A percentile compares a stretch with the other conserved stretches of the same genome.
These are phyloP conservation scores for Ellobius talpinus DNA, from an alignment of 2,113 vertebrate species.

Conservation along the genomic window DNA sequence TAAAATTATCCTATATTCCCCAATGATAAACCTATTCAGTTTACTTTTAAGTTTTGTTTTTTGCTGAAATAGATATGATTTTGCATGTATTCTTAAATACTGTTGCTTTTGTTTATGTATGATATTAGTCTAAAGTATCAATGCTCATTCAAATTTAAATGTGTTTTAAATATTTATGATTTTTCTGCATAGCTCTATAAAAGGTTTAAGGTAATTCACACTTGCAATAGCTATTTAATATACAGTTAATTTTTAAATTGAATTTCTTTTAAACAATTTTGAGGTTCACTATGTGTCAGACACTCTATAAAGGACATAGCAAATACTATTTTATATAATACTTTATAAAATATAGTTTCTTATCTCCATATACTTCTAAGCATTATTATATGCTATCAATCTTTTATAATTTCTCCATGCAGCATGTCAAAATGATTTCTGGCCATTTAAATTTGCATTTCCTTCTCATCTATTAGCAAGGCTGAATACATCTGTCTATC, in stretches of 20 bases:
- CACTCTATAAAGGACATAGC: not conserved
- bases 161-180: slow-evolving; percentile 2
- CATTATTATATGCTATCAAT: not conserved
- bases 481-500: not conserved
- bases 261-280: slow-evolving; percentile 44
- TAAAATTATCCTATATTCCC: not conserved
- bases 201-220: not conserved
- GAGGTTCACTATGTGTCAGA: slow-evolving; percentile 1
- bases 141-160: not conserved
- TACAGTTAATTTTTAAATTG: not conserved
- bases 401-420: not conserved
- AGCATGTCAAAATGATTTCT: not conserved
- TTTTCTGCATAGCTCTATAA: slow-evolving; percentile 40
- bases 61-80: not conserved
- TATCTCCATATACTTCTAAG: not conserved
- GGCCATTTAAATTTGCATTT: slow-evolving; percentile 50
- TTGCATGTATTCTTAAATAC: not conserved
- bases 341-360: not conserved
- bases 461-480: not conserved
- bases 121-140: not conserved
- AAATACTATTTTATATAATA: not conserved
- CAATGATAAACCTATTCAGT: not conserved
- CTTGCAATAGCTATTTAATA: not conserved
- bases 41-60: slow-evolving; percentile 13
- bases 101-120: not conserved